These are phyloP conservation scores for Xerus inauris DNA, from an alignment of 2,113 vertebrate genomes.

Conservation along the genomic window DNA sequence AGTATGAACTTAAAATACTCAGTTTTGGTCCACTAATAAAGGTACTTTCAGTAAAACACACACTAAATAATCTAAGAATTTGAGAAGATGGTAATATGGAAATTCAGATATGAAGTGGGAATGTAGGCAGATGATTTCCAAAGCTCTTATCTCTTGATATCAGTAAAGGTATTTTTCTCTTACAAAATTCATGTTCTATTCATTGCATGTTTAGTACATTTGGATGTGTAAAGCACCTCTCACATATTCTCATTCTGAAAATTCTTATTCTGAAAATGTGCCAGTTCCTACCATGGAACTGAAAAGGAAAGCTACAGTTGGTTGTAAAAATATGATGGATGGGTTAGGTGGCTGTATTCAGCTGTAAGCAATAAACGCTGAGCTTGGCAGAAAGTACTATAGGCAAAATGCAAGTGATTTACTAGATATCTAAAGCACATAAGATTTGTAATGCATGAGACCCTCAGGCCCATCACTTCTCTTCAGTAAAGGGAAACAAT, in stretches of 20 bases:
- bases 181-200: neutral
- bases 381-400: constrained; percentile 88
- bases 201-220: neutral
- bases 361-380: constrained; percentile 90
- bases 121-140: neutral
- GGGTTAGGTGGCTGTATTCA: constrained; percentile 86
- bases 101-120: neutral
- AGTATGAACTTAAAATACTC: constrained; percentile 7
- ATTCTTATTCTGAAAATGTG: constrained; percentile 82
- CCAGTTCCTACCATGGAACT: constrained; percentile 66
- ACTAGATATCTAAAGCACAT: constrained; percentile 88
- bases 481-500: constrained; percentile 87
- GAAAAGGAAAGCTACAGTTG: constrained; percentile 84
- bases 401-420: constrained; percentile 89
- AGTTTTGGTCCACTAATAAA: neutral
- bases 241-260: constrained; percentile 80
- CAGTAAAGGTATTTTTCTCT: constrained; percentile 48
- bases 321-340: constrained; percentile 90
- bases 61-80: neutral
- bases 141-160: neutral
- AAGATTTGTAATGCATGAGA: constrained; percentile 90
- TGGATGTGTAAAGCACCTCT: constrained; percentile 56
- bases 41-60: neutral
- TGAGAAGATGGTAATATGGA: neutral
- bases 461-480: constrained; percentile 86